Percentiles rank a stretch among this genome's conserved stretches.
Conservation (phyloP, 1,140 invertebrate species). For the Zophobas atratus region DNA sequence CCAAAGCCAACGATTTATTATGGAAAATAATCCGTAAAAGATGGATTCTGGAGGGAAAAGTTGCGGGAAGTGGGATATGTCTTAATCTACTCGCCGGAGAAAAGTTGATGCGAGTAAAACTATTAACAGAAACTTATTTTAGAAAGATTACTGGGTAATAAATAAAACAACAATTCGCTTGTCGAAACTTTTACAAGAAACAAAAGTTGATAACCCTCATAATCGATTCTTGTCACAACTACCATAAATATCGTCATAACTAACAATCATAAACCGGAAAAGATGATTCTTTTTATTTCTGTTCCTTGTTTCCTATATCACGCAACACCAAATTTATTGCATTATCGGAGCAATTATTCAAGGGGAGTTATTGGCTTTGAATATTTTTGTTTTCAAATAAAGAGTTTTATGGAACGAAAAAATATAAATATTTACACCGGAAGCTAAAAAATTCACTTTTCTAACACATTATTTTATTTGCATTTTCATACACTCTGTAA, state of each 20-base stretch:
- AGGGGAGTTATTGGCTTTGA: constrained; percentile 1
- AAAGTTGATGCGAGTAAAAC: constrained; percentile 27
- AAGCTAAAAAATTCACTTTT: no score
- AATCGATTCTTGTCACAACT: constrained; percentile 43
- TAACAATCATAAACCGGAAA: constrained; percentile 42
- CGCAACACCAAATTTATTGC: constrained; percentile 33
- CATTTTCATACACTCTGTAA: no score
- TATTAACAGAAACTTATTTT: constrained; percentile 43
- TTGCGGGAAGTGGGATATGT: constrained; percentile 26
- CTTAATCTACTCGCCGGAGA: constrained; percentile 21
- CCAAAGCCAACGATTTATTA: constrained; percentile 12
- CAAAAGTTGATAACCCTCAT: constrained; percentile 44
- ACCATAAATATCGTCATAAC: constrained; percentile 44
- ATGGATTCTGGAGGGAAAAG: constrained; percentile 14
- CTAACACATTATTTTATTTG: no score
- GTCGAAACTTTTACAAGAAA: constrained; percentile 44
- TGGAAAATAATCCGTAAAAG: constrained; percentile 14
- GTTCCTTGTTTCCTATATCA: constrained; percentile 24
- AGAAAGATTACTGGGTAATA: constrained; percentile 41
- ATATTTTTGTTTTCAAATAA: background rate
- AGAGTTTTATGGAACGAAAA: no score
- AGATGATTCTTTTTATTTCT: constrained; percentile 38
- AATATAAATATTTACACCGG: no score
- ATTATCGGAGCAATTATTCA: constrained; percentile 22
- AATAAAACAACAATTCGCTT: constrained; percentile 46